Evolutionary conservation across 2,113 vertebrate species (phyloP).

Genomic region (Edolisoma coerulescens): DNA sequence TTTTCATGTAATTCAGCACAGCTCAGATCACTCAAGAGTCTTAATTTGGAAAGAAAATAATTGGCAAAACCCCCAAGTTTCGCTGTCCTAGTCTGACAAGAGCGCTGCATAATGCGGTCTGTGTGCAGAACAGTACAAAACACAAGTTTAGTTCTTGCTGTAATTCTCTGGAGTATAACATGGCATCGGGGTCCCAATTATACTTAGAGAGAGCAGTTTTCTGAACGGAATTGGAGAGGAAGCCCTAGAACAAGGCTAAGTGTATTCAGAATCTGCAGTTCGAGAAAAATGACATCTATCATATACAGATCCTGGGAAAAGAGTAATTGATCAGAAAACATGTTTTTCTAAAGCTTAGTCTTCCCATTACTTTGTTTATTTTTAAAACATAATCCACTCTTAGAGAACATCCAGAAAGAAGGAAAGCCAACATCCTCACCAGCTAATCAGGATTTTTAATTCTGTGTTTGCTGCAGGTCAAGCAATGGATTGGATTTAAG

Average conservation of each 20-base stretch:
- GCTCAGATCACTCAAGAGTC: background rate
- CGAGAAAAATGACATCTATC: background rate
- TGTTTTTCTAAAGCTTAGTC: background rate
- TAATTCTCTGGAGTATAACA: background rate
- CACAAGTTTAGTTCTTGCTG: background rate
- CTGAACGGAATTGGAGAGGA: background rate
- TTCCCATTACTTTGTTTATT: background rate
- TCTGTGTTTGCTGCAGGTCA: background rate
- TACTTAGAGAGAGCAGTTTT: background rate
- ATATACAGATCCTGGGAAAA: background rate
- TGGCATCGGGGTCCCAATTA: background rate
- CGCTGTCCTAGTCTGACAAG: background rate
- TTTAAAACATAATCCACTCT: background rate
- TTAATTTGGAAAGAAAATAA: background rate
- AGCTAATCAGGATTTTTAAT: background rate
- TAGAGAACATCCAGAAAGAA: background rate
- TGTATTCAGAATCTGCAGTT: background rate
- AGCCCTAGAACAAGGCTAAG: background rate
- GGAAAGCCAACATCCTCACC: background rate
- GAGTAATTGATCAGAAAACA: background rate
- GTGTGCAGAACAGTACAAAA: background rate
- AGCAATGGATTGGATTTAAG: background rate
- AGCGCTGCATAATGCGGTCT: background rate
- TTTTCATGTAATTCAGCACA: background rate
- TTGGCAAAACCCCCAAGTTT: background rate